Percentiles rank a stretch among this genome's conserved stretches.
Conservation (phyloP, 53 echinoderm and acorn worm species). For the Mesocentrotus franciscanus region DNA sequence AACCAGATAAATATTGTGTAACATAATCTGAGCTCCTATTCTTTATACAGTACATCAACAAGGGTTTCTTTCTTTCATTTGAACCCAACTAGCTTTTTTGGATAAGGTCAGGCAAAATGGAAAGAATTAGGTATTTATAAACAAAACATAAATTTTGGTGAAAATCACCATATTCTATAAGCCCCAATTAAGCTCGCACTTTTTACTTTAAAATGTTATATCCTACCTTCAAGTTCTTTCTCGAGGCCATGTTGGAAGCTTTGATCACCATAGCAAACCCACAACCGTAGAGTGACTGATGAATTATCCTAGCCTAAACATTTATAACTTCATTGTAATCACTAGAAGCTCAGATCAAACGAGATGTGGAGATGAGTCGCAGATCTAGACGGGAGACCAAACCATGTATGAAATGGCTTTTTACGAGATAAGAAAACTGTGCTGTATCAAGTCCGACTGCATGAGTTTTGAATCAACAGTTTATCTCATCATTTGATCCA, state of each 20-base stretch:
- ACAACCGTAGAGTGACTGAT: neutral
- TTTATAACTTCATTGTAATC: neutral
- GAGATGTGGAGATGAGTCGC: neutral
- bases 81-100: too few species aligned
- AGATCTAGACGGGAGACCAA: neutral
- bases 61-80: too few species aligned
- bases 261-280: neutral
- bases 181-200: too few species aligned
- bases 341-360: neutral
- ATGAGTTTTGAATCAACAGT: neutral
- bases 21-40: too few species aligned
- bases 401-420: neutral
- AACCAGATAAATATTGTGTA: too few species aligned
- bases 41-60: too few species aligned
- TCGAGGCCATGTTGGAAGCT: neutral
- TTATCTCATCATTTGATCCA: neutral
- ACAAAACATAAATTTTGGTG: too few species aligned
- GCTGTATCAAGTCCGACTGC: neutral
- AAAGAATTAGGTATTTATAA: too few species aligned
- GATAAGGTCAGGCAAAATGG: too few species aligned
- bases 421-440: neutral
- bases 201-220: neutral
- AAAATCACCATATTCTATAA: too few species aligned
- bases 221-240: conserved; percentile 6
- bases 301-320: neutral